These are phyloP conservation scores for Pristionchus maxplancki DNA, from an alignment of 2,888 invertebrate genomes.

Conservation along the genomic window DNA sequence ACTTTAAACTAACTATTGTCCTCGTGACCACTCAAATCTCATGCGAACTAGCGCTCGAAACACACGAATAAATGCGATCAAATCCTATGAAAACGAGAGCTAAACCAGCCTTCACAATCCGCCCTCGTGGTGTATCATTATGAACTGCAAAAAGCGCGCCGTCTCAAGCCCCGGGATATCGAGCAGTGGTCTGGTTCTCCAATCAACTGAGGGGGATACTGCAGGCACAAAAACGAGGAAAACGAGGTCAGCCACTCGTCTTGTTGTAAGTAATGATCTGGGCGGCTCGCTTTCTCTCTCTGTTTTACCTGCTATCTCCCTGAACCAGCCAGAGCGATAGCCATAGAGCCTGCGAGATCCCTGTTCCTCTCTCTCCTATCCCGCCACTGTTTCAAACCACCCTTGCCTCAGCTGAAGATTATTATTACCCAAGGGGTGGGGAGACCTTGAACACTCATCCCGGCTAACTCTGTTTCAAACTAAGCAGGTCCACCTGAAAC, in stretches of 20 bases:
- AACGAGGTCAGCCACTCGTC: slow-evolving; percentile 10
- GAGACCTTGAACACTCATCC: not conserved
- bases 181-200: not conserved
- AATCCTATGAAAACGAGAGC: not conserved
- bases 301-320: not conserved
- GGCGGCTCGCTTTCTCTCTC: not conserved
- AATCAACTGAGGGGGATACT: not conserved
- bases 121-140: not conserved
- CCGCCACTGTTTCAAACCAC: slow-evolving; percentile 20
- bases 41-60: not conserved
- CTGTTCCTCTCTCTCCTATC: too few relatives aligned
- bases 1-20: too few relatives aligned
- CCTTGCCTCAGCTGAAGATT: not conserved
- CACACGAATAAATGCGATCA: slow-evolving; percentile 19
- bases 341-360: too few relatives aligned
- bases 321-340: not conserved
- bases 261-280: not conserved
- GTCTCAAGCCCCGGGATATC: not conserved
- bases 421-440: not conserved
- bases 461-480: not conserved
- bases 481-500: not conserved
- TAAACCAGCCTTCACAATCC: not conserved
- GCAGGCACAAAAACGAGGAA: not conserved
- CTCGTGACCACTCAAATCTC: too few relatives aligned
- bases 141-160: slow-evolving; percentile 10